Evolutionary conservation across 2,888 invertebrate genomes (phyloP).

Genomic region (Patella pellucida): DNA sequence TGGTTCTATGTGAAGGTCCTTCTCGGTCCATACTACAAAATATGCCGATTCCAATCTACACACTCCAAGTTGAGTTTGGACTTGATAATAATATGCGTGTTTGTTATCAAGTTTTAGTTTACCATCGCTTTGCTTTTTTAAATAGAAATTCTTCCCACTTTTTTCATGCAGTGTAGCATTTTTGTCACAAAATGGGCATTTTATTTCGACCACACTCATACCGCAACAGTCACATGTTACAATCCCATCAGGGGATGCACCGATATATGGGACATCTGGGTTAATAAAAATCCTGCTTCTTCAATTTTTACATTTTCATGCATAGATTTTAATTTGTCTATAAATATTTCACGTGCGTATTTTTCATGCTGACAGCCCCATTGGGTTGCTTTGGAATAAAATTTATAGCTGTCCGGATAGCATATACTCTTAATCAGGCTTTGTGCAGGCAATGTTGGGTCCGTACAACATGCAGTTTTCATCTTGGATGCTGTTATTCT

Average conservation of each 20-base stretch:
- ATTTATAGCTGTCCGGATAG: slow-evolving; percentile 15
- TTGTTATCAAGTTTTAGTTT: neutral
- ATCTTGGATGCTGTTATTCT: slow-evolving; percentile 31
- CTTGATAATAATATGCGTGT: neutral
- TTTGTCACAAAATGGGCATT: too few species aligned
- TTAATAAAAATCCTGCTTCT: too few species aligned
- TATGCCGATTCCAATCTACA: neutral
- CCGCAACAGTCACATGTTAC: too few species aligned
- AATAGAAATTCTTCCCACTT: too few species aligned
- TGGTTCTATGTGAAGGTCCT: too few species aligned
- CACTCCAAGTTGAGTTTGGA: slow-evolving; percentile 6
- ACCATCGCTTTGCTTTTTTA: neutral
- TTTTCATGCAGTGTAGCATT: neutral
- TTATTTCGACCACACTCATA: too few species aligned
- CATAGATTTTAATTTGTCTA: neutral
- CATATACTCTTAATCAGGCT: slow-evolving; percentile 23
- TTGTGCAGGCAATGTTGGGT: slow-evolving; percentile 1
- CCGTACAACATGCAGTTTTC: slow-evolving; percentile 26
- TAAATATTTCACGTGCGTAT: slow-evolving; percentile 16
- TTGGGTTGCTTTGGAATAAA: slow-evolving; percentile 10
- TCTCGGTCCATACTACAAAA: too few species aligned
- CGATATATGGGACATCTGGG: too few species aligned
- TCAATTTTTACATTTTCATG: slow-evolving; percentile 20
- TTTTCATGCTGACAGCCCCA: slow-evolving; percentile 24
- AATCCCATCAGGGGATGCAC: too few species aligned